These are phyloP conservation scores for Hippocampus abdominalis DNA, from an alignment of 2,113 vertebrate genomes.

Conservation along the genomic window DNA sequence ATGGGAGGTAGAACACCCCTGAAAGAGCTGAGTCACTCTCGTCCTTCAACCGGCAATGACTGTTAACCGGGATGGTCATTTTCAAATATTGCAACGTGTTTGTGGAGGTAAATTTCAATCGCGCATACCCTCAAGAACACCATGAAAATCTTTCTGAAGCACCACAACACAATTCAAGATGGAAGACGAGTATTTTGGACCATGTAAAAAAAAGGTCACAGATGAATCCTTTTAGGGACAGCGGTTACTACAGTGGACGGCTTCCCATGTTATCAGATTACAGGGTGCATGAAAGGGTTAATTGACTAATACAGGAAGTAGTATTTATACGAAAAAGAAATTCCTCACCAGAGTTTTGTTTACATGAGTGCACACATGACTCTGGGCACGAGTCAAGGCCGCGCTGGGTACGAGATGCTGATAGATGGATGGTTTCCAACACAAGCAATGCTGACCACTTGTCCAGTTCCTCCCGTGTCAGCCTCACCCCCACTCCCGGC, in stretches of 20 bases:
- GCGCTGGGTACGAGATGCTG: background rate
- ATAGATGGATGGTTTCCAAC: conserved; percentile 55
- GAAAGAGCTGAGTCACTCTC: background rate
- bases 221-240: no score
- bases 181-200: background rate
- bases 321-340: background rate
- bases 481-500: conserved; percentile 33
- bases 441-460: conserved; percentile 46
- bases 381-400: background rate
- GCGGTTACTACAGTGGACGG: no score
- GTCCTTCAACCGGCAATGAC: background rate
- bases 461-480: conserved; percentile 42
- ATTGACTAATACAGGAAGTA: background rate
- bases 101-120: background rate
- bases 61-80: background rate
- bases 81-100: background rate
- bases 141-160: background rate
- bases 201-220: no score
- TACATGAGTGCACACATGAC: background rate
- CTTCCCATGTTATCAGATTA: no score
- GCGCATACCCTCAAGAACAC: background rate
- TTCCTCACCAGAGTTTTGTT: background rate
- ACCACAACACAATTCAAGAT: background rate
- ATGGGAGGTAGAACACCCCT: background rate
- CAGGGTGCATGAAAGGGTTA: background rate